Conservation (phyloP, 2,113 vertebrate species). For the Peromyscus maniculatus region DNA sequence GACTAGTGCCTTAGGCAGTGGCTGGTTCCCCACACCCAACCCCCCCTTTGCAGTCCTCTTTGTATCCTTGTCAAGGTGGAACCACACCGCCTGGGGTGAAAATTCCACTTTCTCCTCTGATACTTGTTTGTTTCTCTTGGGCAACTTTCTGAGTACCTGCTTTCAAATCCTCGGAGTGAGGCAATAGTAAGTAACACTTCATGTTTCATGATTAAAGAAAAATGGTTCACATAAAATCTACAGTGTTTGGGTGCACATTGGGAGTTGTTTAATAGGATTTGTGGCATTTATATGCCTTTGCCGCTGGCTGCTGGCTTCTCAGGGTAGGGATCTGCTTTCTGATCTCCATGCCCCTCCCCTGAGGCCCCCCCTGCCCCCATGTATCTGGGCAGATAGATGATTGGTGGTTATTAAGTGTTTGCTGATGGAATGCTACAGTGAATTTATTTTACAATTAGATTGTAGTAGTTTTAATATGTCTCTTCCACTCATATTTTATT, state of each 20-base stretch:
- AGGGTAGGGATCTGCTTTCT: not conserved
- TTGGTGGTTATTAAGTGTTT: not conserved
- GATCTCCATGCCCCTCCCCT: not conserved
- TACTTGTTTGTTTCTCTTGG: not conserved
- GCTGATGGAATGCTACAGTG: not conserved
- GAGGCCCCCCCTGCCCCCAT: not conserved
- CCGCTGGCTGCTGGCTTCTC: not conserved
- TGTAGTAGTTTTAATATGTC: not conserved
- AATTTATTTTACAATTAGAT: not conserved
- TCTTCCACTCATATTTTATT: conserved; percentile 22
- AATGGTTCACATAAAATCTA: not conserved
- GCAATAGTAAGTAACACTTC: not conserved
- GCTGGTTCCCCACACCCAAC: too few species aligned
- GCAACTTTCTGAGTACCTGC: not conserved
- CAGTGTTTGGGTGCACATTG: not conserved
- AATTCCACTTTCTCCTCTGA: not conserved
- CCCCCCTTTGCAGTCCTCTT: not conserved
- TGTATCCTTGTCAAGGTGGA: not conserved
- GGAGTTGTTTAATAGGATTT: not conserved
- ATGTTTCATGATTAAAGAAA: not conserved
- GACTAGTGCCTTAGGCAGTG: not conserved
- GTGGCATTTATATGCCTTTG: not conserved
- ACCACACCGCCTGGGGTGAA: not conserved
- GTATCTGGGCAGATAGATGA: not conserved
- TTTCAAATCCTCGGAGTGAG: not conserved